Percentiles rank a stretch among this genome's conserved stretches.
phyloP scores from a whole-genome alignment of 2,797 vertebrate species.

The Meriones psammophilus region DNA sequence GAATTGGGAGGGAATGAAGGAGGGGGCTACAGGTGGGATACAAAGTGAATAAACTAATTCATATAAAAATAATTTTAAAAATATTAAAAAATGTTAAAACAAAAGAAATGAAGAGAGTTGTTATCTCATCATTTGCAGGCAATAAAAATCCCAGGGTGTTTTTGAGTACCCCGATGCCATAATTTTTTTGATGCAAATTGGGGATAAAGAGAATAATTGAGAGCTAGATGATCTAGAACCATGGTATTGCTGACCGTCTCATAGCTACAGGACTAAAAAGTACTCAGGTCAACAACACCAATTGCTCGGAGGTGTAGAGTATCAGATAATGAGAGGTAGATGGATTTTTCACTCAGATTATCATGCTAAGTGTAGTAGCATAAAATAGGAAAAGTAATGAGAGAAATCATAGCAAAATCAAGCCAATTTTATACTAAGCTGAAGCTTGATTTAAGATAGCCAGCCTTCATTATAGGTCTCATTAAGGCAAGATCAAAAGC shows the following conservation, averaged over 20 bases:
- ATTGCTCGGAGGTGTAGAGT: neutral
- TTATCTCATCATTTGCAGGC: neutral
- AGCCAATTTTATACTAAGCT: neutral
- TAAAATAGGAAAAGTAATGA: neutral
- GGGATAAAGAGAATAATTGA: no score
- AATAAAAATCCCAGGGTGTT: neutral
- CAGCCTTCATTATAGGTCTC: neutral
- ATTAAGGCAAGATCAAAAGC: neutral
- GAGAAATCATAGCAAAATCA: neutral
- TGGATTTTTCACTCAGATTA: neutral
- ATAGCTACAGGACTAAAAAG: neutral
- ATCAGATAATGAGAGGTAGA: rapidly evolving
- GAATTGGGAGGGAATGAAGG: no score
- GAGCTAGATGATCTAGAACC: neutral
- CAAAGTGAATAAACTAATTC: no score
- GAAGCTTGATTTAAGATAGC: neutral
- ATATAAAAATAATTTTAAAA: neutral
- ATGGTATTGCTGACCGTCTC: neutral
- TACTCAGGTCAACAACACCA: neutral
- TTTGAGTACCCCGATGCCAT: neutral
- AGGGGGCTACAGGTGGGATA: no score
- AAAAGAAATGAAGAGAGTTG: neutral
- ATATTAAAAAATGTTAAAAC: neutral
- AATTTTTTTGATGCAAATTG: neutral
- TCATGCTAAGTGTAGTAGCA: neutral